phyloP scores from a whole-genome alignment of 2,113 vertebrate genomes.

The Zosterops lateralis region DNA sequence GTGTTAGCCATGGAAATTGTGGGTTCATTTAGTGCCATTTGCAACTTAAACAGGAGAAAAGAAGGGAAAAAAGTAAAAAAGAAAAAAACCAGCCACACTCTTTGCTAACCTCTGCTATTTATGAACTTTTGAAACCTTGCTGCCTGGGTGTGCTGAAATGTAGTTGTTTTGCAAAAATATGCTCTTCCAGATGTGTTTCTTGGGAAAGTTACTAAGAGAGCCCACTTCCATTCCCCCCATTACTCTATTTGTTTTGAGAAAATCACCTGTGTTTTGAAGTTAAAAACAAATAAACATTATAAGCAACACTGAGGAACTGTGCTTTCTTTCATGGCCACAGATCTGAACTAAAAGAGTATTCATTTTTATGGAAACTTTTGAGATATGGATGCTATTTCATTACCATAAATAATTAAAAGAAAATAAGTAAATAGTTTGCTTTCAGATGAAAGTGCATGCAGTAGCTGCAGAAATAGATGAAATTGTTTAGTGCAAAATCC shows the following conservation, averaged over 20 bases:
- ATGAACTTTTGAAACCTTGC: not conserved
- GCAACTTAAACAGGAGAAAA: not conserved
- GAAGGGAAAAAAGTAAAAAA: not conserved
- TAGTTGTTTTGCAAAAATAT: conserved; percentile 5
- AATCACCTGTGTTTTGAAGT: conserved; percentile 55
- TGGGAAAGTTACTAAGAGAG: conserved; percentile 33
- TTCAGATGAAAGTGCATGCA: not conserved
- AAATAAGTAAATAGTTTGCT: conserved; percentile 8
- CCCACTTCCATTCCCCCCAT: conserved; percentile 5
- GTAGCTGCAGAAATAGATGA: not conserved
- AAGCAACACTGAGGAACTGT: conserved; percentile 37
- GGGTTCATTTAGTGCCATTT: not conserved
- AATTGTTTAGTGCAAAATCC: not conserved
- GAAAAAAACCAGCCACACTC: rapidly evolving
- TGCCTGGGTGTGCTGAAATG: not conserved
- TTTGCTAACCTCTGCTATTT: not conserved
- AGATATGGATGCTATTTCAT: conserved; percentile 7
- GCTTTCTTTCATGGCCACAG: conserved; percentile 35
- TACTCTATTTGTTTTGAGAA: conserved; percentile 54
- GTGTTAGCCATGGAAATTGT: not conserved
- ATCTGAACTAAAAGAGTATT: conserved; percentile 15
- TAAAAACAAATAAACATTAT: conserved; percentile 61
- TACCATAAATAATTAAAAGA: conserved; percentile 58
- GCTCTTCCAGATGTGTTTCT: conserved; percentile 32
- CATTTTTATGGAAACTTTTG: conserved; percentile 18